Base-by-base conservation (phyloP, 1,140 invertebrate species). In the Papilio helenus region DNA sequence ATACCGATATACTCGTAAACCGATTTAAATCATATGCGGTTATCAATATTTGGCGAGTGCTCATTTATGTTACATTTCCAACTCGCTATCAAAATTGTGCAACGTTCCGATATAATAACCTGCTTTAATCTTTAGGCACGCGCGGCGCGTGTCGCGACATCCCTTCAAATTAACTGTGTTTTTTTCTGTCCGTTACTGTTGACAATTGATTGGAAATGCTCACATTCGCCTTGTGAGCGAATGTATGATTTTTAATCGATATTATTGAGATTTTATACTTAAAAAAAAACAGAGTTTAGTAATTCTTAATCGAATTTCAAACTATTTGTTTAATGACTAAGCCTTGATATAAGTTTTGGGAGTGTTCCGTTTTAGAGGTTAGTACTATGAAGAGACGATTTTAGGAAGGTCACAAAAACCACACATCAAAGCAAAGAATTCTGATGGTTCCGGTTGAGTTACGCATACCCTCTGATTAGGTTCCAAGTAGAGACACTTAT, bases 151-250 rank as follows among this genome's bases (percentile, higher is more conserved):
- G 61, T 68, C 26, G 49, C 49, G 77, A 80, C 83, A 80, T 76
- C 76, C 61, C 80, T 80, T 83, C 80, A 88, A 88, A 89, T 89
- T 89, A 89, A 89, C 61, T 79, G 39, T 76, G 61, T 68, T 29
- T 76, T 81, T 76, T 61, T 78, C 74, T 82, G 18, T 80, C 79
- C 79, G 72, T 77, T 79, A 72, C 74, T 84, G 76, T 79, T 42
- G 61, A 16, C 26, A 81, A 86, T 84, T 79, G 78, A 82, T 82
- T 58, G 74, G 46, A 34, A 51, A 76, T 10, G 74, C 51, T 14
- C 16, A 39, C 18, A 29, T 3, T 8, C 10, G 9, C 14, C 20
- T 44, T 26, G 5, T 51, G 3, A 29, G 34, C 1, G 14, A 51
- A 14, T 74, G 20, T 14, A 51, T 7, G n/a, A 26, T 55, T 8